Base-by-base conservation (phyloP, 2,113 vertebrate species). In the Nematolebias whitei region DNA sequence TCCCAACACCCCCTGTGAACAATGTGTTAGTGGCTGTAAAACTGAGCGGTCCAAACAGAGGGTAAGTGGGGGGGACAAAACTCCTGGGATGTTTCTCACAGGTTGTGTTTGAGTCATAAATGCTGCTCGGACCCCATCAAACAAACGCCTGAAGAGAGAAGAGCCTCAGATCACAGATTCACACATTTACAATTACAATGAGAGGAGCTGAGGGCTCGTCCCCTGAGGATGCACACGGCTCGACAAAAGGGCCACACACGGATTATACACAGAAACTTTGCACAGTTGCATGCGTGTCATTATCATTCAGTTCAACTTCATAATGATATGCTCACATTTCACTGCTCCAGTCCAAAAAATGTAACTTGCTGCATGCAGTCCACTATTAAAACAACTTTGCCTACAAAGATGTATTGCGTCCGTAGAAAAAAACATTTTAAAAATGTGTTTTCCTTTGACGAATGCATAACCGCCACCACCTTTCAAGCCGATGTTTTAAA, bases 21-120 rank as follows among this genome's bases (percentile, higher is more conserved):
- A 84, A 85, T 87, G 72, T 63, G 79, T 63, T 68, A 52, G 35
- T 52, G 65, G 75, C 69, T 63, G 24, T 87, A 83, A 88, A 88
- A 57, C 59, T 7, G 43, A 71, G 53, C 5, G 39, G 24, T 24
- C 32, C 60, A 53, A 61, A 59, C 49, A 53, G 60, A 38, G 57
- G 19, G 19, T 43, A 44, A 64, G 38, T 26, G 24, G 48, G 38
- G 23, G 35, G 51, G 54, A 14, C 14, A 43, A 51, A 35, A 52
- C 63, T 66, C 63, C 64, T 81, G 80, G 80, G 80, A 87, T 77
- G 84, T 77, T 88, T 87, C 79, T 88, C 83, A 85, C 81, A 89
- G 79, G 77, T 88, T 66, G 73, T 38, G 53, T 64, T 43, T 51
- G 67, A 76, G 68, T 79, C 63, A 63, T 83, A 80, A 85, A 87